Conservation (phyloP, 1,140 invertebrate genomes). For the Drosophila kanapiae region DNA sequence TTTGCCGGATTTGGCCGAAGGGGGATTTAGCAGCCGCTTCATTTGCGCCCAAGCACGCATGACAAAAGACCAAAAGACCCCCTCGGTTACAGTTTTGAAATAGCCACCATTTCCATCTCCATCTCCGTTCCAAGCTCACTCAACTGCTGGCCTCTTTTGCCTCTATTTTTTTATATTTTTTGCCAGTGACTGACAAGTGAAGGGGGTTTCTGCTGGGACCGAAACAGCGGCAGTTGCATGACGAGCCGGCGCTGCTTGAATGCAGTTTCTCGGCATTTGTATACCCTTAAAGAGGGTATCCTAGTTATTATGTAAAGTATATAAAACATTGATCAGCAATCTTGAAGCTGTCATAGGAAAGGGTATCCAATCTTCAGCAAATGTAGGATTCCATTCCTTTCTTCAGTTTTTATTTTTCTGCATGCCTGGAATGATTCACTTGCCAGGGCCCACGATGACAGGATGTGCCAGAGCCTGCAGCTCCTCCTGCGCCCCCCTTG, state of each 20-base stretch:
- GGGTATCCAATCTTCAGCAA: background rate
- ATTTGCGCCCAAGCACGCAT: constrained; percentile 80
- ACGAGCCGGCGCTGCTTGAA: constrained; percentile 61
- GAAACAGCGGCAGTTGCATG: constrained; percentile 75
- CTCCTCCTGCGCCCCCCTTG: constrained; percentile 35
- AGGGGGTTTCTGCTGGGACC: constrained; percentile 12
- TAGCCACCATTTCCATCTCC: constrained; percentile 38
- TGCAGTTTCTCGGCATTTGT: constrained; percentile 57
- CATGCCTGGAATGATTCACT: constrained; percentile 79
- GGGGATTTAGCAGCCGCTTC: constrained; percentile 67
- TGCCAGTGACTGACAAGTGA: constrained; percentile 59
- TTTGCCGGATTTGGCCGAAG: constrained; percentile 18
- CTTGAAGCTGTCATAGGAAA: background rate
- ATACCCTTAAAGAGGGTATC: background rate
- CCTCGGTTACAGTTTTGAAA: constrained; percentile 44
- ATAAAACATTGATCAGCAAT: background rate
- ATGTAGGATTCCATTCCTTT: accelerated
- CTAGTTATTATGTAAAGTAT: background rate
- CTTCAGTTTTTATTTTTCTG: constrained; percentile 22
- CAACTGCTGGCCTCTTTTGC: constrained; percentile 68
- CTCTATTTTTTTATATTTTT: constrained; percentile 16
- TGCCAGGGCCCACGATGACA: constrained; percentile 58
- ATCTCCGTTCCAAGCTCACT: constrained; percentile 52
- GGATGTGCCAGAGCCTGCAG: constrained; percentile 72
- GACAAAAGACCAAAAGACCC: constrained; percentile 69